These are phyloP conservation scores for Amphimedon queenslandica DNA, from an alignment of 37 sponge, comb jelly and placozoan genomes.

Conservation along the genomic window DNA sequence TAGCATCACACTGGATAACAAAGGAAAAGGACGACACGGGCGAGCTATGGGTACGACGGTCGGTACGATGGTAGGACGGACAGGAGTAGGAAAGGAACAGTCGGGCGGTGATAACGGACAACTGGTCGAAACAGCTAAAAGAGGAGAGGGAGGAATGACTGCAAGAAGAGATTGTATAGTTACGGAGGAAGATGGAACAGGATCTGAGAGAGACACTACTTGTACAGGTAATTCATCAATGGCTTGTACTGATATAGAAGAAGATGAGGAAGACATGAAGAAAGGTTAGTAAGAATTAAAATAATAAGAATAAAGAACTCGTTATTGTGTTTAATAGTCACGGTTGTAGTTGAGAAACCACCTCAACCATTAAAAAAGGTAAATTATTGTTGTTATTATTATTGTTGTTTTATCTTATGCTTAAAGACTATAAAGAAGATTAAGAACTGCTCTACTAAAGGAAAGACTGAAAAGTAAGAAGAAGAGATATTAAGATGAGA, in stretches of 20 bases:
- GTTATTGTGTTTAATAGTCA: not conserved
- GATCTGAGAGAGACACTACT: not conserved
- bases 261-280: constrained; percentile 29
- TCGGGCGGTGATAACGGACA: no score
- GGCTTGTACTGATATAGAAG: constrained; percentile 26
- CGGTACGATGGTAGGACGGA: no score
- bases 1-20: constrained; percentile 5
- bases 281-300: not conserved
- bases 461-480: not conserved
- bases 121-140: no score
- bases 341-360: not conserved
- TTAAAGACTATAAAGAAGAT: not conserved
- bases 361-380: no score
- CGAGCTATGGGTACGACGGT: no score
- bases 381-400: no score
- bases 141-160: no score
- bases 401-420: not conserved
- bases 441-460: no score
- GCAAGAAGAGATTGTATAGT: not conserved
- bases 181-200: constrained; percentile 1
- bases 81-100: no score
- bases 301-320: not conserved
- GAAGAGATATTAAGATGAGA: not conserved
- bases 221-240: not conserved
- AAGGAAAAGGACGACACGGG: no score